Conservation (phyloP, 2,888 invertebrate genomes). For the Lithosia quadra region DNA sequence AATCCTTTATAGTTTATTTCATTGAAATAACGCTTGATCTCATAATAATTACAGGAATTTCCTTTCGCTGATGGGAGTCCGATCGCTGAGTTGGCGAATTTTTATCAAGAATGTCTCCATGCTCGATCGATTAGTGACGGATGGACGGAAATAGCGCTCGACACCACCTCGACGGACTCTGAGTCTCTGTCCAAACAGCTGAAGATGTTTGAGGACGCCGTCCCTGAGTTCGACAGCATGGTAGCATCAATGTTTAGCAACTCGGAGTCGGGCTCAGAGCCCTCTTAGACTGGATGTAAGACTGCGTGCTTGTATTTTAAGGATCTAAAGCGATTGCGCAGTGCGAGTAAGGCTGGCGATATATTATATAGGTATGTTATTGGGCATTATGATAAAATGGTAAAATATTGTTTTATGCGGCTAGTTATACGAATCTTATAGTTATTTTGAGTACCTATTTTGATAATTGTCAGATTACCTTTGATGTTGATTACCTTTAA, state of each 20-base stretch:
- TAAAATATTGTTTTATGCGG: slow-evolving; percentile 6
- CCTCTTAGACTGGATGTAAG: slow-evolving; percentile 52
- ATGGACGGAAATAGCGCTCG: slow-evolving; percentile 64
- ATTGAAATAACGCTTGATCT: too few species aligned
- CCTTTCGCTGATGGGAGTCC: slow-evolving; percentile 92
- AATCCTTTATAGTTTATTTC: too few species aligned
- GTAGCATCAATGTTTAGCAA: slow-evolving; percentile 89
- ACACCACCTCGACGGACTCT: slow-evolving; percentile 61
- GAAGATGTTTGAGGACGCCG: slow-evolving; percentile 91
- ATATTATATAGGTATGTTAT: too few species aligned
- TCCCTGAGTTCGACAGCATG: slow-evolving; percentile 92
- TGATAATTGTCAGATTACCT: background rate
- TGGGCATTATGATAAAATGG: background rate
- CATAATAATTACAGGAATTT: slow-evolving; percentile 88
- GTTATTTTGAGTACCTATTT: background rate
- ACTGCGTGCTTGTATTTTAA: slow-evolving; percentile 45
- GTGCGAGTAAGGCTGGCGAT: slow-evolving; percentile 36
- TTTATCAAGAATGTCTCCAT: slow-evolving; percentile 93
- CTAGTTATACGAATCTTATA: background rate
- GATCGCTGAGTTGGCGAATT: slow-evolving; percentile 91
- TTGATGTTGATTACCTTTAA: background rate
- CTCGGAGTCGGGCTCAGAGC: slow-evolving; percentile 68
- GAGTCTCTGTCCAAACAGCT: slow-evolving; percentile 90
- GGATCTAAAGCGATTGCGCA: slow-evolving; percentile 28
- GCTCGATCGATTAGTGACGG: slow-evolving; percentile 83